A percentile compares a stretch with the other conserved stretches of the same genome.
These are phyloP conservation scores for Onthophagus sagittarius DNA, from an alignment of 2,888 invertebrate species.

Conservation along the genomic window DNA sequence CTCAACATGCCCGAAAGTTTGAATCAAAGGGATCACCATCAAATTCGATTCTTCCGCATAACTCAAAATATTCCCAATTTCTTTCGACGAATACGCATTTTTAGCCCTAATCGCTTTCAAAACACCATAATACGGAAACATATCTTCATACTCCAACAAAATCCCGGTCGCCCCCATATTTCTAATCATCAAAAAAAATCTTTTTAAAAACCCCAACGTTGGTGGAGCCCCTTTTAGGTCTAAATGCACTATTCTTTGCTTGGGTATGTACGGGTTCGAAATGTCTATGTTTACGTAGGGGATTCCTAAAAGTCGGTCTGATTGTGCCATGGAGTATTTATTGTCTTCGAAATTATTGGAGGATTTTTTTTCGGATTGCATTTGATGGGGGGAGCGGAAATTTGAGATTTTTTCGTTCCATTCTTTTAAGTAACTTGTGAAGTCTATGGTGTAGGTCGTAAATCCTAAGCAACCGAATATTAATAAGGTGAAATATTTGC, in stretches of 20 bases:
- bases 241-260: conserved; percentile 63
- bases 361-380: neutral
- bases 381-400: neutral
- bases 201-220: conserved; percentile 57
- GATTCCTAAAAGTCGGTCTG: conserved; percentile 46
- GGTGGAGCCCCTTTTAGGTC: conserved; percentile 78
- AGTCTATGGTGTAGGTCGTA: neutral
- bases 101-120: conserved; percentile 55
- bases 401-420: neutral
- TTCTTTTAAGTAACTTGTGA: neutral
- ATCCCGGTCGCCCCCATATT: conserved; percentile 69
- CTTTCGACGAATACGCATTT: conserved; percentile 58
- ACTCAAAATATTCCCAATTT: conserved; percentile 57
- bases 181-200: conserved; percentile 56
- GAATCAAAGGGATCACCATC: conserved; percentile 69
- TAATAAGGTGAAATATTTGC: neutral
- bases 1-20: conserved; percentile 75
- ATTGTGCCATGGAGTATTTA: conserved; percentile 33
- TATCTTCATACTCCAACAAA: conserved; percentile 73
- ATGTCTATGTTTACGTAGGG: conserved; percentile 47
- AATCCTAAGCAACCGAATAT: neutral
- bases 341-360: conserved; percentile 23
- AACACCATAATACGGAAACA: conserved; percentile 68
- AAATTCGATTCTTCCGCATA: conserved; percentile 56
- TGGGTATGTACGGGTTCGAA: conserved; percentile 50